Conservation (phyloP, 2,113 vertebrate genomes). For the Cariama cristata region DNA sequence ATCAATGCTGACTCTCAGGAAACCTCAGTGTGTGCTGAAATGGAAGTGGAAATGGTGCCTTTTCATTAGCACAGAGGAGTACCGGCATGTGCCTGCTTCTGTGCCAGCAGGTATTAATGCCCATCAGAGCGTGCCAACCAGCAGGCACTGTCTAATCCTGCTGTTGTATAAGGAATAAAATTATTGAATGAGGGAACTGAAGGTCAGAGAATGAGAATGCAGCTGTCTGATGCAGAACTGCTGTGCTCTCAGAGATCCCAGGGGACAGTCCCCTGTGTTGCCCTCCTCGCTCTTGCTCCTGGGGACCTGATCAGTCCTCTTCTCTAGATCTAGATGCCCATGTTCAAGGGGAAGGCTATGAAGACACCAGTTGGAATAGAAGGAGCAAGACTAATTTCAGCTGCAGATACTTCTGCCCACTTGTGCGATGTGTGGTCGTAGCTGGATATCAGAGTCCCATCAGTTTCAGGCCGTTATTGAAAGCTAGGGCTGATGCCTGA, state of each 20-base stretch:
- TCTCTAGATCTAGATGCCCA: not conserved
- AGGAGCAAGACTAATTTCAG: not conserved
- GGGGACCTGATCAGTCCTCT: not conserved
- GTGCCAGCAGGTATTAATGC: slow-evolving; percentile 62
- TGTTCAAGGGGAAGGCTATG: not conserved
- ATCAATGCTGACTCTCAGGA: slow-evolving; percentile 5
- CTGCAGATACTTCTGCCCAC: not conserved
- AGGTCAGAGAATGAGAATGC: slow-evolving; percentile 7
- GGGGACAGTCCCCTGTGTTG: not conserved
- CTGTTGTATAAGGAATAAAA: slow-evolving; percentile 49
- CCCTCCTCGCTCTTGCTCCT: not conserved
- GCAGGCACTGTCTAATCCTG: slow-evolving; percentile 61
- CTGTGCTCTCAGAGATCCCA: not conserved
- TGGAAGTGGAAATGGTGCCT: slow-evolving; percentile 31
- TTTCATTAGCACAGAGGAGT: slow-evolving; percentile 40
- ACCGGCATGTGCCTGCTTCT: slow-evolving; percentile 27
- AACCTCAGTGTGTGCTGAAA: not conserved
- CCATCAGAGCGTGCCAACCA: slow-evolving; percentile 50
- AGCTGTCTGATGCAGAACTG: not conserved
- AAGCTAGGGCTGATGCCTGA: not conserved
- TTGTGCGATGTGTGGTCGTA: not conserved
- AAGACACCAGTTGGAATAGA: not conserved
- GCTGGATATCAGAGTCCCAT: not conserved
- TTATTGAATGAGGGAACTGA: slow-evolving; percentile 36
- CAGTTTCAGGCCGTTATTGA: not conserved